Percentiles rank a stretch among this genome's conserved stretches.
Evolutionary conservation across 2,888 invertebrate genomes (phyloP).

Genomic region (Osedax frankpressi): DNA sequence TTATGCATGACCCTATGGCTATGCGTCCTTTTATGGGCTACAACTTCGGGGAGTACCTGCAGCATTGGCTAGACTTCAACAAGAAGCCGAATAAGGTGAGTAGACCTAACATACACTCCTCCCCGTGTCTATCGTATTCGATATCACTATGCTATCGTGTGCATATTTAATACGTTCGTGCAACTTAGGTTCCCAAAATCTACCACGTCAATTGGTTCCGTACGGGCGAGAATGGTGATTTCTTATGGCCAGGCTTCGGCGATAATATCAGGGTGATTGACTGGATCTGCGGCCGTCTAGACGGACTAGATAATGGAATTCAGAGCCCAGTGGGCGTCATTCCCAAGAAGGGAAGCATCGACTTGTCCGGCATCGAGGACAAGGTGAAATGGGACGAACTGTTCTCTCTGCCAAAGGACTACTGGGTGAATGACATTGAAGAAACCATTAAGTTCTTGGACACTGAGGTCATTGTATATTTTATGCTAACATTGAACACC

Average conservation of each 20-base stretch:
- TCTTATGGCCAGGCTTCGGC: constrained; percentile 34
- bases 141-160: neutral
- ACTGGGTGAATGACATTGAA: constrained; percentile 68
- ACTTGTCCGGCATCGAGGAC: constrained; percentile 8
- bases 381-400: constrained; percentile 61
- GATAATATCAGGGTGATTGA: constrained; percentile 34
- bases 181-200: constrained; percentile 29
- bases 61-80: constrained; percentile 32
- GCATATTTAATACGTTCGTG: neutral
- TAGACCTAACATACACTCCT: no score
- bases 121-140: no score
- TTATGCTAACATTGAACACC: no score
- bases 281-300: constrained; percentile 30
- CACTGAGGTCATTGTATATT: constrained; percentile 57
- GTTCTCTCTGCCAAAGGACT: constrained; percentile 71
- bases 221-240: constrained; percentile 24
- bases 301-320: constrained; percentile 54
- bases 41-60: constrained; percentile 34
- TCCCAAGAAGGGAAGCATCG: constrained; percentile 24
- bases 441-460: constrained; percentile 76
- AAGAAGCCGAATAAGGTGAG: constrained; percentile 18
- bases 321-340: constrained; percentile 30
- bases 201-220: constrained; percentile 37
- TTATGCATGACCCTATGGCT: constrained; percentile 39
- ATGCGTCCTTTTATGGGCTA: constrained; percentile 40